Evolutionary conservation across 2,888 invertebrate genomes (phyloP).

Genomic region (Erebia palarica): DNA sequence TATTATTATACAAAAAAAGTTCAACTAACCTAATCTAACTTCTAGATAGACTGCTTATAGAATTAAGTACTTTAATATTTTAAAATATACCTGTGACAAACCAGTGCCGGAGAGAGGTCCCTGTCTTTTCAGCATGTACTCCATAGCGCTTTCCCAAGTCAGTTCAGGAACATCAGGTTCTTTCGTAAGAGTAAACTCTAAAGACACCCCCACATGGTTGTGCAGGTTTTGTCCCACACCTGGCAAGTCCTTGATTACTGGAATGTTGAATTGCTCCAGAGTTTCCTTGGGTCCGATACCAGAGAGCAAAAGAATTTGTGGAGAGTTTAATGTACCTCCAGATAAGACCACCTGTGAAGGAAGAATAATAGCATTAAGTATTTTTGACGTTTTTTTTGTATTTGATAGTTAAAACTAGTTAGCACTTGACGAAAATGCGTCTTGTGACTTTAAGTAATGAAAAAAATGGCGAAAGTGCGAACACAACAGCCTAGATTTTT

Average conservation of each 20-base stretch:
- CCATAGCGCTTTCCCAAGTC: conserved; percentile 83
- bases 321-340: conserved; percentile 85
- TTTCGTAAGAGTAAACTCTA: conserved; percentile 80
- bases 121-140: conserved; percentile 82
- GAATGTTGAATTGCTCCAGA: conserved; percentile 82
- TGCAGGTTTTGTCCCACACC: conserved; percentile 87
- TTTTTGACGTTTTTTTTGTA: too few relatives aligned
- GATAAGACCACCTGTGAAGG: conserved; percentile 78
- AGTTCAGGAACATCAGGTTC: conserved; percentile 79
- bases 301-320: conserved; percentile 85
- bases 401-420: too few relatives aligned
- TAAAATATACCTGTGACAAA: conserved; percentile 81
- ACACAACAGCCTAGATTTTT: too few relatives aligned
- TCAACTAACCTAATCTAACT: too few relatives aligned
- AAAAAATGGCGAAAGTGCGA: too few relatives aligned
- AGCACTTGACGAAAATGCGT: too few relatives aligned
- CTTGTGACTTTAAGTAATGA: too few relatives aligned
- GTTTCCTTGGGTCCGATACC: conserved; percentile 86
- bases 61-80: not conserved
- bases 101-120: conserved; percentile 86
- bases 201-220: conserved; percentile 85
- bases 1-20: too few relatives aligned
- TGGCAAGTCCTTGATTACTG: conserved; percentile 83
- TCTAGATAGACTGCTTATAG: too few relatives aligned
- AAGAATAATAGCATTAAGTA: not conserved